Evolutionary conservation across 2,113 vertebrate species (phyloP).

Genomic region (Vimba vimba): DNA sequence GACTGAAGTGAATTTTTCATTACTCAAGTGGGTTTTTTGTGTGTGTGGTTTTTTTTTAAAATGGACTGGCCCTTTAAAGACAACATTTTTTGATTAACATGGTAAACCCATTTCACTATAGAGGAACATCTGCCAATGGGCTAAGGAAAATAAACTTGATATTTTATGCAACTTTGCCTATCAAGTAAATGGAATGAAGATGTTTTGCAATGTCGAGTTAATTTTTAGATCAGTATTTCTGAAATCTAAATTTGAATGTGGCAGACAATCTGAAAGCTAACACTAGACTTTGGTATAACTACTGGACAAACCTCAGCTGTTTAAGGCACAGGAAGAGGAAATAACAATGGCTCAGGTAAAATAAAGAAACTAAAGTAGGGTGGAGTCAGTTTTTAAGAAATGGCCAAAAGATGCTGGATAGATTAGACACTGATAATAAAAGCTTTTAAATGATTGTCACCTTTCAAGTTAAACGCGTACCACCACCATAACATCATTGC

Average conservation of each 20-base stretch:
- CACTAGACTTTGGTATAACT: conserved; percentile 38
- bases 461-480: background rate
- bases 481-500: background rate
- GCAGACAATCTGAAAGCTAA: background rate
- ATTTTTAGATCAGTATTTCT: background rate
- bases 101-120: background rate
- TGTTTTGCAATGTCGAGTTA: background rate
- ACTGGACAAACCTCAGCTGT: conserved; percentile 36
- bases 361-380: background rate
- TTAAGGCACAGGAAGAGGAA: conserved; percentile 56
- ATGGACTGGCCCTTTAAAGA: background rate
- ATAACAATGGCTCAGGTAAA: background rate
- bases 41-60: background rate
- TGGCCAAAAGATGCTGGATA: background rate
- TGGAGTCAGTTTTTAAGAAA: too few relatives aligned
- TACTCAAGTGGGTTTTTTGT: background rate
- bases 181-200: background rate
- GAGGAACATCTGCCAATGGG: background rate
- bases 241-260: background rate
- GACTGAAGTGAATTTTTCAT: background rate
- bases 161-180: background rate
- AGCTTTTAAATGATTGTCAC: background rate
- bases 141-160: background rate
- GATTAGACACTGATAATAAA: background rate
- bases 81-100: background rate